Evolutionary conservation across 2,797 vertebrate genomes (phyloP).

Genomic region (Tinamus major): DNA sequence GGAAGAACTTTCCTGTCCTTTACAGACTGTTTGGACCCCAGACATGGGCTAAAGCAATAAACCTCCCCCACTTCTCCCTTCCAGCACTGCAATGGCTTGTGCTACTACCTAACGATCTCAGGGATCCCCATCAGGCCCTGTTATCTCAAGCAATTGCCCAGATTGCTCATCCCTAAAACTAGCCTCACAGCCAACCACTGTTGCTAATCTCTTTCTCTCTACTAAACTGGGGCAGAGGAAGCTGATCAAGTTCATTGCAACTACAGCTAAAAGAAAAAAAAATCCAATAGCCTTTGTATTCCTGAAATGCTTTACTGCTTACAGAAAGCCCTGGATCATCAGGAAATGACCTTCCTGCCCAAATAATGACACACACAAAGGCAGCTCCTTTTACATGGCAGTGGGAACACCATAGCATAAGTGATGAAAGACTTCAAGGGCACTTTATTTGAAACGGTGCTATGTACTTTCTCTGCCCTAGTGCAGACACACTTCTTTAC

Average conservation of each 20-base stretch:
- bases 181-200: not conserved
- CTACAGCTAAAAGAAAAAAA: not conserved
- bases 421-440: constrained; percentile 62
- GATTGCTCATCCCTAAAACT: not conserved
- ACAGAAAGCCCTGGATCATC: constrained; percentile 29
- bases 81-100: not conserved
- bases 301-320: constrained; percentile 7
- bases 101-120: not conserved
- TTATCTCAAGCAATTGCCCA: constrained; percentile 1
- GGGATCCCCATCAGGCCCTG: not conserved
- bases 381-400: constrained; percentile 23
- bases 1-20: not conserved
- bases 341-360: constrained; percentile 35
- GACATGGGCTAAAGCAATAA: not conserved
- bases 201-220: not conserved
- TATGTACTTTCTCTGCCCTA: constrained; percentile 26
- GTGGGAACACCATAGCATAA: constrained; percentile 36
- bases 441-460: constrained; percentile 42
- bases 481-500: constrained; percentile 56
- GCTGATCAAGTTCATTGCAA: not conserved
- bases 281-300: not conserved
- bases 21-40: not conserved
- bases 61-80: not conserved
- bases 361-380: constrained; percentile 28
- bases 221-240: not conserved